Percentiles rank a stretch among this genome's conserved stretches.
phyloP scores from a whole-genome alignment of 2,113 vertebrate genomes.

The Rhinolophus sinicus region DNA sequence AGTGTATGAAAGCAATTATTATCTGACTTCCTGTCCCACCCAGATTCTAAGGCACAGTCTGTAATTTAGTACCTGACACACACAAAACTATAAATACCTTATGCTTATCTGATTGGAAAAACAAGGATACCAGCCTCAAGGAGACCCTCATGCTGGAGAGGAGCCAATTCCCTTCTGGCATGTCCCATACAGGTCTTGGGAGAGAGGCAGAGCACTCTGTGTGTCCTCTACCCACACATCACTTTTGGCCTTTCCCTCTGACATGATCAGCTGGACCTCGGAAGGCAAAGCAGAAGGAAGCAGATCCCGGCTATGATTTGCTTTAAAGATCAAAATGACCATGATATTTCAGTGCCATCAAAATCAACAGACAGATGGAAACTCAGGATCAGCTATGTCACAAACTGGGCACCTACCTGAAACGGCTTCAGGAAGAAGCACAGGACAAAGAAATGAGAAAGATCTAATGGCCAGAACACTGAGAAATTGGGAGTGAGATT shows the following conservation, averaged over 20 bases:
- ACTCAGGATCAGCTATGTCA: background rate
- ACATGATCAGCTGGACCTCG: background rate
- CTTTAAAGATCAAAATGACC: background rate
- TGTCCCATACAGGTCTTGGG: background rate
- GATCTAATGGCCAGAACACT: background rate
- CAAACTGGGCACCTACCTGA: background rate
- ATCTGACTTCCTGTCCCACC: background rate
- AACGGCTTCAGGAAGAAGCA: background rate
- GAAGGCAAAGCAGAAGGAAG: background rate
- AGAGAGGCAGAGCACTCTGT: background rate
- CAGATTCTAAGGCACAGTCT: slow-evolving; percentile 10
- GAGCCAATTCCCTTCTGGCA: background rate
- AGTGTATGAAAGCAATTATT: background rate
- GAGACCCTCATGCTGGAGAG: background rate
- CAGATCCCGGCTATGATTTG: background rate
- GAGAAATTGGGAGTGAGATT: background rate
- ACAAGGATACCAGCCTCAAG: background rate
- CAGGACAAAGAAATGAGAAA: background rate
- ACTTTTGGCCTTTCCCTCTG: background rate
- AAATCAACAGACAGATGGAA: background rate
- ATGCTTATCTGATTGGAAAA: background rate
- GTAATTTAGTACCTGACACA: background rate
- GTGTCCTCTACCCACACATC: no score
- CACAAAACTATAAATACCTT: background rate
- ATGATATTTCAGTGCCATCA: background rate